Evolutionary conservation across 1,140 invertebrate species (phyloP), one percentile per base, ranked within the genome.

Genomic region (Cryptotermes secundus): DNA sequence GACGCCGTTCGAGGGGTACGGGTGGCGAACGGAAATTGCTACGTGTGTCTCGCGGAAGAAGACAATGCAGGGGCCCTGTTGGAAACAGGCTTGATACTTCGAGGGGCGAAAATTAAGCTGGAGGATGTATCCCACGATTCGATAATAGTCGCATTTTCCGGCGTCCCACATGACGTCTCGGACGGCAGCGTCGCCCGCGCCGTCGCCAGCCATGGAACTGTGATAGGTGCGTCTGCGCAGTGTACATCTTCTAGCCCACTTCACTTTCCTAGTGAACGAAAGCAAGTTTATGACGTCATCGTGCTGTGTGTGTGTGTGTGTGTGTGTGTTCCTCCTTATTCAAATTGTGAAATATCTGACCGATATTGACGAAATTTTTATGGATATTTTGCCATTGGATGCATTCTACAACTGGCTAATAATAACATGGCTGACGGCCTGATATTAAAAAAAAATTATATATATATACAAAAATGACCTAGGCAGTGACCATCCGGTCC

Each of bases 121-220:
- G 86, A 88, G 81, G 89, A 90, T 86, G 88, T 88, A 26, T 87
- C 87, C 0, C 80, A 86, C 34, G 89, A 89, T 16, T 87, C 89
- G 19, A 85, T 87, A 24, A 87, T 90, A 26, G 83, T 90, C 38
- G 86, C 87, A 7, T 86, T 90, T 24, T 87, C 88, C 3, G 89
- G 89, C 24, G 89, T 90, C 24, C 89, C 89, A 24, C 88, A 90
- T 84, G 87, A 89, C 82, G 88, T 90, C 26, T 85, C 88, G 31
- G 89, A 90, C 84, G 86, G 86, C 16, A 87, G 87, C 14, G 87
- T 90, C 1, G 86, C 87, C 49, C 87, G 87, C n/a, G 86, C 88
- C 12, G 84, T 90, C 16, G 84, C 87, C n/a, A 87, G 87, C n/a
- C 90, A 89, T 84, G 89, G 89, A 36, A 88, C 88, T 26, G 86